Evolutionary conservation across 2,113 vertebrate genomes (phyloP), one percentile per base, ranked within the genome.

Genomic region (Sylvilagus bachmani): DNA sequence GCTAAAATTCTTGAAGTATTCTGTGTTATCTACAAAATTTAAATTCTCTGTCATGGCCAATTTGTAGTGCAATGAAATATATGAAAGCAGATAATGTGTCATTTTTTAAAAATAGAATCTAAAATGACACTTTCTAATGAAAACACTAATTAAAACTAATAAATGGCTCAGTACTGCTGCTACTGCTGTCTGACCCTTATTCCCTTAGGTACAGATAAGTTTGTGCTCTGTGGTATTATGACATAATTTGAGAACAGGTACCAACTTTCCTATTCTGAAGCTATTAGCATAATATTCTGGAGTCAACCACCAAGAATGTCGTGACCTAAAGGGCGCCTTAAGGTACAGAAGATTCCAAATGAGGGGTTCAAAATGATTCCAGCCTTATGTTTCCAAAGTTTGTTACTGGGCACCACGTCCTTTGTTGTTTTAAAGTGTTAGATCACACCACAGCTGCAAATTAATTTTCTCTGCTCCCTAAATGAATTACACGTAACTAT

Each of bases 391-490:
- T 87, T 75, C 61, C 27, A 51, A 87, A 94, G n/a, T 95, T 24
- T 93, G 82, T 94, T 86, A 36, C 69, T 73, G 14, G 61, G 33
- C 22, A 29, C 77, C 75, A 84, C 49, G 90, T 58, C 5, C 66
- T 51, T 91, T 61, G 86, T 94, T 94, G 74, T 95, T 95, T 90
- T 83, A 90, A 89, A 86, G 62, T 71, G 67, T 94, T 84, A 29
- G 49, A 89, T 97, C 86, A 89, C 83, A 94, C 83, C 58, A 81
- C 86, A 91, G 90, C 92, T 94, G 83, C 89, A 97, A 95, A 97
- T 97, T 97, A 97, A 98, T 98, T 97, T 98, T 94, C 89, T 97
- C 95, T 93, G 86, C 85, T 98, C 95, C 90, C 83, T 97, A 98
- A 97, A 96, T 96, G 96, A 98, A 95, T 97, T 96, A 97, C 90